These are phyloP conservation scores for Blastobasis adustella DNA, from an alignment of 2,888 invertebrate genomes.

Conservation along the genomic window DNA sequence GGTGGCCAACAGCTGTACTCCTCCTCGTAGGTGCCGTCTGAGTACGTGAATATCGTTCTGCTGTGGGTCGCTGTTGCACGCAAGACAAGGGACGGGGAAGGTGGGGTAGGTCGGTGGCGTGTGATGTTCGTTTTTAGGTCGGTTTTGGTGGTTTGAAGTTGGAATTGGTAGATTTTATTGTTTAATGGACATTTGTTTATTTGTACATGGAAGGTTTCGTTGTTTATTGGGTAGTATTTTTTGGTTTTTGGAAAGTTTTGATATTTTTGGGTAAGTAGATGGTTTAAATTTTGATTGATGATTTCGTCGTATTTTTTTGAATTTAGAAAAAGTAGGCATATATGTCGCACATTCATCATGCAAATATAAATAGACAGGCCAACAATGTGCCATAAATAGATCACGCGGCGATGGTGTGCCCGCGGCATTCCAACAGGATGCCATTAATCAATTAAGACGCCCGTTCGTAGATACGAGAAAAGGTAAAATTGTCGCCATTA, in stretches of 20 bases:
- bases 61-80: slow-evolving; percentile 42
- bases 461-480: slow-evolving; percentile 24
- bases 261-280: too few species aligned
- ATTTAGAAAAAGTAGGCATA: neutral
- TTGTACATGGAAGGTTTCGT: neutral
- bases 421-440: slow-evolving; percentile 33
- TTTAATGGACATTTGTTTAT: neutral
- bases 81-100: slow-evolving; percentile 29
- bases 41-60: slow-evolving; percentile 56
- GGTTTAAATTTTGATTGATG: too few species aligned
- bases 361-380: slow-evolving; percentile 16
- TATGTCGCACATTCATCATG: neutral
- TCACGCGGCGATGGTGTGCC: slow-evolving; percentile 44
- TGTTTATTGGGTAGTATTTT: neutral
- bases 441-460: slow-evolving; percentile 51
- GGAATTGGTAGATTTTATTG: neutral
- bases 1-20: slow-evolving; percentile 96
- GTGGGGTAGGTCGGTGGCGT: slow-evolving; percentile 2
- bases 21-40: slow-evolving; percentile 89
- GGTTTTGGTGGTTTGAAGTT: neutral
- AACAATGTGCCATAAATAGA: slow-evolving; percentile 36
- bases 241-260: too few species aligned
- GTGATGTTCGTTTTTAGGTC: neutral
- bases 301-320: too few species aligned
- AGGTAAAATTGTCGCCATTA: slow-evolving; percentile 32